Percentiles rank a stretch among this genome's conserved stretches.
Conservation (phyloP, 2,113 vertebrate species). For the Polyodon spathula region DNA sequence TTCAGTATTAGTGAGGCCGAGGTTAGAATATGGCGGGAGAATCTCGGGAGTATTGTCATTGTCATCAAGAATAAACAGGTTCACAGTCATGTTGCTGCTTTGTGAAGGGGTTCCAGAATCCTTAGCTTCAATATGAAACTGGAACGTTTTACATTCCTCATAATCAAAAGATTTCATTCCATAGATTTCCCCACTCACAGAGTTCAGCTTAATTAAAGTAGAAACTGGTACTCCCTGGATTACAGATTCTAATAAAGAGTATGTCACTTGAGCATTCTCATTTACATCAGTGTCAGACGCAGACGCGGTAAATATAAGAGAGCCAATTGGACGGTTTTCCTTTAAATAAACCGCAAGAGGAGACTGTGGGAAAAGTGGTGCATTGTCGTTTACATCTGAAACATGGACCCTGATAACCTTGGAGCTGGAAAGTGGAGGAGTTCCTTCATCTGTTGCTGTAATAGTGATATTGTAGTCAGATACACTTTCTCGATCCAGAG, state of each 20-base stretch:
- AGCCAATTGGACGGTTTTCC: slow-evolving; percentile 41
- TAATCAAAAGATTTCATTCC: slow-evolving; percentile 48
- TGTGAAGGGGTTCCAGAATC: slow-evolving; percentile 52
- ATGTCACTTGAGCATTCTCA: slow-evolving; percentile 48
- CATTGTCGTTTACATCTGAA: too few relatives aligned
- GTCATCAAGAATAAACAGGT: slow-evolving; percentile 46
- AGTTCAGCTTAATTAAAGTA: slow-evolving; percentile 44
- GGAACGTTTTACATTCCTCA: slow-evolving; percentile 49
- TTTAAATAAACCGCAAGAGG: slow-evolving; percentile 41
- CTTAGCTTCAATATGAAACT: slow-evolving; percentile 57
- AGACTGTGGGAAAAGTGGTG: too few relatives aligned
- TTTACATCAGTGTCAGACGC: slow-evolving; percentile 42
- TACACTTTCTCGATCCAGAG: slow-evolving; percentile 54
- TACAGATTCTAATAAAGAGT: slow-evolving; percentile 39
- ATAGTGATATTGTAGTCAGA: slow-evolving; percentile 50
- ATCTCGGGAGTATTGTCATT: slow-evolving; percentile 48
- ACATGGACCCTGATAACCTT: slow-evolving; percentile 24
- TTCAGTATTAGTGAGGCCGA: too few relatives aligned
- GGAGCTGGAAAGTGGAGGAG: slow-evolving; percentile 23
- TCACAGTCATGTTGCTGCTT: slow-evolving; percentile 48
- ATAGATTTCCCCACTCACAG: slow-evolving; percentile 48
- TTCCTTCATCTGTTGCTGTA: slow-evolving; percentile 43
- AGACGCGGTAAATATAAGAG: slow-evolving; percentile 34
- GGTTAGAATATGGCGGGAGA: slow-evolving; percentile 40
- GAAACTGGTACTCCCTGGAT: slow-evolving; percentile 27